Percentiles rank a stretch among this genome's conserved stretches.
phyloP scores from a whole-genome alignment of 2,113 vertebrate species.

The Lamprotornis superbus region DNA sequence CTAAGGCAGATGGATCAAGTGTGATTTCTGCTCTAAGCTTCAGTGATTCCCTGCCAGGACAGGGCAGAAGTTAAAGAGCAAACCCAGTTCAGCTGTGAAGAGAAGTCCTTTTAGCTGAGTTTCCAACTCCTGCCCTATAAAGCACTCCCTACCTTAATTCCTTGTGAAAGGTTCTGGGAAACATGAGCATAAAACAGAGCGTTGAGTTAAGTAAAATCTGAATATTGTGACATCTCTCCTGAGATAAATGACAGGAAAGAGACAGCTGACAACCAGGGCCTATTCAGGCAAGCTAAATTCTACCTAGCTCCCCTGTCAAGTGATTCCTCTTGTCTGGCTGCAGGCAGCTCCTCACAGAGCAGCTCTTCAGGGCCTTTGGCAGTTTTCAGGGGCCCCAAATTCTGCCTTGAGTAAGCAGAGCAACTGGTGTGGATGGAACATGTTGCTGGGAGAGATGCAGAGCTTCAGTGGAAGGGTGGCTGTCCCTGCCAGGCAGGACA shows the following conservation, averaged over 20 bases:
- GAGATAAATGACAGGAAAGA: constrained; percentile 40
- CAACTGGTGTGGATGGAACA: neutral
- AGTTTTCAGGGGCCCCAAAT: neutral
- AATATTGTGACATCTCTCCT: constrained; percentile 58
- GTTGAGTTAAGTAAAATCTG: constrained; percentile 35
- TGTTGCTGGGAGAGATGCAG: neutral
- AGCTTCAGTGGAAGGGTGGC: neutral
- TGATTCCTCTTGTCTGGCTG: neutral
- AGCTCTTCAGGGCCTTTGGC: neutral
- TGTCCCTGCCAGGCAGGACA: neutral
- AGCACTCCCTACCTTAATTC: constrained; percentile 43
- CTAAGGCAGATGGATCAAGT: neutral
- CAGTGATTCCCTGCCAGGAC: neutral
- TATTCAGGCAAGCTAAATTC: constrained; percentile 49
- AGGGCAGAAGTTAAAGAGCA: neutral
- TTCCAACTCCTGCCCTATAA: constrained; percentile 29
- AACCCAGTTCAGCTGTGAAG: neutral
- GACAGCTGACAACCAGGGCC: constrained; percentile 52
- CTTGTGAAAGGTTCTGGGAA: constrained; percentile 47
- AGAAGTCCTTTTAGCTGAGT: neutral
- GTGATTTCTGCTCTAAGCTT: neutral
- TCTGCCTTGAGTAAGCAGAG: neutral
- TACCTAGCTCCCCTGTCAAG: constrained; percentile 22
- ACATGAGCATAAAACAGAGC: constrained; percentile 37
- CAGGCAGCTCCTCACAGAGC: neutral